phyloP scores from a whole-genome alignment of 2,113 vertebrate genomes.

The Bubo bubo region DNA sequence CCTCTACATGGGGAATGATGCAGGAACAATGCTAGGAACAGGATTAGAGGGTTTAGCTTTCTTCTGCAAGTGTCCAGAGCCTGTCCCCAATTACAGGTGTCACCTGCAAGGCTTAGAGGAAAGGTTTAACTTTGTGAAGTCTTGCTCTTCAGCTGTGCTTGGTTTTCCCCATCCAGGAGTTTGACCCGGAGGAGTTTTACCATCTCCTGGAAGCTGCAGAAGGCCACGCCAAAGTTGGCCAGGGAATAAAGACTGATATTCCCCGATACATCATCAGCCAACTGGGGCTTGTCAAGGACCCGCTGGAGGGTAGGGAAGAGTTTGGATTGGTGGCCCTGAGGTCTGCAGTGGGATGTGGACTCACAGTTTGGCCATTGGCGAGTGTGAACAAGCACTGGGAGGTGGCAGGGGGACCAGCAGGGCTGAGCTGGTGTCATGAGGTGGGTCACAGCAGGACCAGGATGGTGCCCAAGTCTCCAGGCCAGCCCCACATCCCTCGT shows the following conservation, averaged over 20 bases:
- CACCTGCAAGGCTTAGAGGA: background rate
- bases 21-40: background rate
- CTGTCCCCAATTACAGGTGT: background rate
- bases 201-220: constrained; percentile 94
- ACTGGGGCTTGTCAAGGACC: constrained; percentile 90
- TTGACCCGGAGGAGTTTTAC: constrained; percentile 96
- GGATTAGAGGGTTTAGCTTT: background rate
- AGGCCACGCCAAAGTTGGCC: constrained; percentile 92
- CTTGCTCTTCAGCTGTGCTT: background rate
- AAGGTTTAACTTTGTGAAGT: background rate
- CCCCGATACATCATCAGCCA: constrained; percentile 95
- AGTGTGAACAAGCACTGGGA: background rate
- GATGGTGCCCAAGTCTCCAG: background rate
- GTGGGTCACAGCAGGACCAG: background rate
- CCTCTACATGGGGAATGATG: background rate
- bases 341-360: background rate
- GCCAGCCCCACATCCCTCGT: background rate
- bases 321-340: background rate
- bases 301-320: constrained; percentile 80
- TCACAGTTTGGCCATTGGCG: background rate
- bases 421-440: background rate
- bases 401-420: background rate
- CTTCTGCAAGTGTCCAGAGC: background rate
- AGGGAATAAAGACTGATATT: constrained; percentile 93
- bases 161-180: constrained; percentile 80